Evolutionary conservation across 2,113 vertebrate genomes (phyloP), one percentile per base, ranked within the genome.

Genomic region (Calypte anna): DNA sequence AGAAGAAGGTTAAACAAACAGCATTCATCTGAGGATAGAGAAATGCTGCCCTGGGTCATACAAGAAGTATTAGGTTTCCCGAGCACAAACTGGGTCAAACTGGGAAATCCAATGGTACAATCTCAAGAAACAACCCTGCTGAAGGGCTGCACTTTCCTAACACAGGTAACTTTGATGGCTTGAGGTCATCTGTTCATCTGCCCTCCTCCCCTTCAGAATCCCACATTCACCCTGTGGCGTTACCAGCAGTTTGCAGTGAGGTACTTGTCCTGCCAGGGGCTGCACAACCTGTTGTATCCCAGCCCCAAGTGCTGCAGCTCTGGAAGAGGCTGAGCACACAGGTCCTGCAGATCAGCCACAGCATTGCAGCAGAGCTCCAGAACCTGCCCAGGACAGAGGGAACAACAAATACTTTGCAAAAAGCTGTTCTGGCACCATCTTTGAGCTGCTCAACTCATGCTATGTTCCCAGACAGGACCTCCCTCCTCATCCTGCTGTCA

Each of bases 361-460:
- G 62, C 8, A 8, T 99, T 99, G 82, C 92, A 97, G 12, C 98
- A 98, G 4, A 99, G 97, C 96, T 99, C 99, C 97, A 99, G 94
- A 54, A 99, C 96, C 99, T 99, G 96, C 7, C 33, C 7, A 0
- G 40, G 31, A 62, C 27, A 70, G 28, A 40, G 16, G 44, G 16
- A 76, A 76, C 22, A 43, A 36, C 2, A 69, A 40, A 82, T 4
- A 38, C n/a, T 38, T 73, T 19, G 76, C 30, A 50, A 28, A 0
- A 14, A 79, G 48, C 43, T 31, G 28, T 16, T 88, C 30, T 50
- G 40, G n/a, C 31, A 27, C 4, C 4, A 40, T 7, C 48, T 8
- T 55, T 0, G 1, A 40, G 40, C 36, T 21, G 28, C 36, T 77
- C 6, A 4, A 23, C 72, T 51, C 20, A 10, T 14, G 10, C 0